Percentiles rank a stretch among this genome's conserved stretches.
Conservation (phyloP, 2,113 vertebrate species). For the Lampris megalopsis region DNA sequence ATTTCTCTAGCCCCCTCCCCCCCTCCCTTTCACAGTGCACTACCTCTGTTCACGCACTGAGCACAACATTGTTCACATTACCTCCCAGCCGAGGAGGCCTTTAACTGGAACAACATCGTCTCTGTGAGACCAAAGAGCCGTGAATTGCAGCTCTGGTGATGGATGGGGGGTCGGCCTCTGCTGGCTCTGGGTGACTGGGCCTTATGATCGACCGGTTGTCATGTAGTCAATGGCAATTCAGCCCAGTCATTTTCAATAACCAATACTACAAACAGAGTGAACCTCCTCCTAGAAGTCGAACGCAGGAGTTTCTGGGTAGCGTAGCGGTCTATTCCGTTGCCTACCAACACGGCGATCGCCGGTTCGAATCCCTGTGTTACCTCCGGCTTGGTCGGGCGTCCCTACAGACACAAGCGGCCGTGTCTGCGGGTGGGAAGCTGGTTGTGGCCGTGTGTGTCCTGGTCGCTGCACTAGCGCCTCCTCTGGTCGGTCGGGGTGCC, state of each 20-base stretch:
- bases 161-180: conserved; percentile 41
- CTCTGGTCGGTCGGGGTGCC: too few relatives aligned
- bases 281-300: neutral
- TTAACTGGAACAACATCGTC: conserved; percentile 57
- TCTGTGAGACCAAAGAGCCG: conserved; percentile 54
- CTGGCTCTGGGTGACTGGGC: conserved; percentile 15
- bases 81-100: conserved; percentile 47
- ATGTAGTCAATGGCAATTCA: neutral
- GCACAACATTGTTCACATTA: conserved; percentile 56
- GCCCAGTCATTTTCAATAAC: neutral
- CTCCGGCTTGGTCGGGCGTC: too few relatives aligned
- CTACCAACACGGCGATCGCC: too few relatives aligned
- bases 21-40: conserved; percentile 13
- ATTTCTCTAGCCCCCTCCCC: conserved; percentile 27
- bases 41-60: conserved; percentile 33
- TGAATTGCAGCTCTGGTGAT: conserved; percentile 33
- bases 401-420: too few relatives aligned
- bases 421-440: too few relatives aligned
- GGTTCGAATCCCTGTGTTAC: too few relatives aligned
- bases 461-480: too few relatives aligned
- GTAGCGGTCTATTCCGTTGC: too few relatives aligned
- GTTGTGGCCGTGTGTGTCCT: too few relatives aligned
- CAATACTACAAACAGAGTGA: neutral
- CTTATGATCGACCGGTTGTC: conserved; percentile 26
- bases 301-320: neutral